Evolutionary conservation across 2,797 vertebrate species (phyloP).

Genomic region (Trachops cirrhosus): DNA sequence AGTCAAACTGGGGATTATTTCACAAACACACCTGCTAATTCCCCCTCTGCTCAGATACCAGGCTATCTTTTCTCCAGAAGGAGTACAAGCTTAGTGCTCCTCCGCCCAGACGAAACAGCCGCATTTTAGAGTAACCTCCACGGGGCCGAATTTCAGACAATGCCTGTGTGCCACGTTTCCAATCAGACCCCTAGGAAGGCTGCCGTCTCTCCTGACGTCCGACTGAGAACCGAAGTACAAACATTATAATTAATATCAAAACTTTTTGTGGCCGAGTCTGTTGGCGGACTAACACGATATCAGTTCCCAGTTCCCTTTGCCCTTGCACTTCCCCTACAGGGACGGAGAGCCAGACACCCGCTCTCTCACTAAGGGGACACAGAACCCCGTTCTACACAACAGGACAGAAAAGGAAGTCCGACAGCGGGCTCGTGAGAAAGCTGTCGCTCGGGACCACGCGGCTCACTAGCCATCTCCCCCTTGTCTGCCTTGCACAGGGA

Average conservation of each 20-base stretch:
- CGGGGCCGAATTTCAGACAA: not conserved
- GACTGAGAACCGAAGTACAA: not conserved
- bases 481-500: not conserved
- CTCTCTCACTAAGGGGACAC: not conserved
- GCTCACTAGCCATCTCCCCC: not conserved
- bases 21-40: not conserved
- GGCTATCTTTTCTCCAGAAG: not conserved
- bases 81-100: not conserved
- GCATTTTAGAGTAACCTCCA: not conserved
- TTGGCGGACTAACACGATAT: not conserved
- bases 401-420: not conserved
- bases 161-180: not conserved
- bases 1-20: not conserved
- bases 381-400: not conserved
- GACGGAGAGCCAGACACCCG: not conserved
- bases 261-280: not conserved
- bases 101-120: not conserved
- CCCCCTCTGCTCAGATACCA: not conserved
- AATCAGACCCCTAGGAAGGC: not conserved
- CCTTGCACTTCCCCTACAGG: not conserved
- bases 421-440: not conserved
- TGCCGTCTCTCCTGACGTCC: not conserved
- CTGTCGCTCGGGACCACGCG: not conserved
- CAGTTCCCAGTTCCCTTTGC: not conserved
- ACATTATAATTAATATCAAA: not conserved